phyloP scores from a whole-genome alignment of 1,140 invertebrate species.

The Eciton burchellii region DNA sequence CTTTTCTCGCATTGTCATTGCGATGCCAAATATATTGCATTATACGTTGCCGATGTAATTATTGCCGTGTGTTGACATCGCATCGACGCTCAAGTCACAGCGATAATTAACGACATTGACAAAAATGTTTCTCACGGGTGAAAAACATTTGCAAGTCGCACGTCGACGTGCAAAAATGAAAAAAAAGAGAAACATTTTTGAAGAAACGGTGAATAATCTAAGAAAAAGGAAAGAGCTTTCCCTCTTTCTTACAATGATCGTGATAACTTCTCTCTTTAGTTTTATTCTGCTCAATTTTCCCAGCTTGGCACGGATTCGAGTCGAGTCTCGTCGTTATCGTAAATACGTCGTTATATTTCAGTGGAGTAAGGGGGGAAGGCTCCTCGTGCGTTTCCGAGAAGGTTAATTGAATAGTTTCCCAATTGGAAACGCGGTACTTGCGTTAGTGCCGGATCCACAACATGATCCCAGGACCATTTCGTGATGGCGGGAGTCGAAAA shows the following conservation, averaged over 20 bases:
- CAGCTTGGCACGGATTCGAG: slow-evolving; percentile 8
- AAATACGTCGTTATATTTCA: slow-evolving; percentile 40
- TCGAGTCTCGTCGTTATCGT: slow-evolving; percentile 20
- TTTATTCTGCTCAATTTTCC: slow-evolving; percentile 17
- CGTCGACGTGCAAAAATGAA: no score
- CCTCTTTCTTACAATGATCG: not conserved
- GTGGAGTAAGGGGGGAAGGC: slow-evolving; percentile 21
- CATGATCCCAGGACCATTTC: slow-evolving; percentile 27
- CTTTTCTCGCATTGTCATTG: not conserved
- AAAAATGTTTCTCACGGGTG: no score
- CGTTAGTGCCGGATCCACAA: not conserved
- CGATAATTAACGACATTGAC: no score
- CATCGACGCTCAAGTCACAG: no score
- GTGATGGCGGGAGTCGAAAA: not conserved
- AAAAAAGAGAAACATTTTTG: not conserved
- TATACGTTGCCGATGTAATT: no score
- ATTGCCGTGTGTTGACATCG: no score
- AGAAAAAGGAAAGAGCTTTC: not conserved
- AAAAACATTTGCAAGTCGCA: no score
- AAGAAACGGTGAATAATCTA: not conserved
- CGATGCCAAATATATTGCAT: not conserved
- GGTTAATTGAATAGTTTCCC: slow-evolving; percentile 68
- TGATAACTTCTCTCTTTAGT: slow-evolving; percentile 21
- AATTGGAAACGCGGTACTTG: slow-evolving; percentile 47
- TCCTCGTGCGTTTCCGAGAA: slow-evolving; percentile 18